Base-by-base conservation (phyloP, 2,113 vertebrate genomes). In the Smithornis capensis region DNA sequence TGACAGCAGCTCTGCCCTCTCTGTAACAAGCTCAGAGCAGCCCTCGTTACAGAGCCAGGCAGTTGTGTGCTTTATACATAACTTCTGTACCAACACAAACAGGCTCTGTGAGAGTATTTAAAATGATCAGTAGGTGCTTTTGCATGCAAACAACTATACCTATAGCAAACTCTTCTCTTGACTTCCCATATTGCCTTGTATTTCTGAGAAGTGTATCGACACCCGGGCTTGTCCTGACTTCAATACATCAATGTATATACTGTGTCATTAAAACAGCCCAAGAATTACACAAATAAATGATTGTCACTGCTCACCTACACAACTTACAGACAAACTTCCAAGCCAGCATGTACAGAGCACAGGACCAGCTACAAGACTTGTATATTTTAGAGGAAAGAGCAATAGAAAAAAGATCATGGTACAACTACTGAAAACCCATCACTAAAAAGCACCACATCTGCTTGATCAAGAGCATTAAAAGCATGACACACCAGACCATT, bases 101-200 rank as follows among this genome's bases (percentile, higher is more conserved):
- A 33, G 2, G 9, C 45, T 67, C 50, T 44, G 8, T 38, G 31
- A 60, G 42, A 47, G 3, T 12, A 28, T 56, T 77, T 83, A 12
- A 67, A 14, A 75, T 8, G 5, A 68, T 1, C 7, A 11, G 14
- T 50, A 55, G 0, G 0, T 65, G 67, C 52, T 35, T 84, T 50
- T 49, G 60, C 56, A 35, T 23, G 31, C 50, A 65, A 79, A 40
- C 38, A 78, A 12, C 65, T 60, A 12, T 3, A 81, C 37, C 33
- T 59, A 42, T 0, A 76, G 78, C 37, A 56, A 77, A 67, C 47
- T 71, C 35, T 44, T 53, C 15, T 38, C 52, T 0, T 38, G 47
- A 49, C 65, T 65, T 90, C 50, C 52, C 38, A 37, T 33, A 77
- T 80, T 85, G n/a, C n/a, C 16, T 60, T 31, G 53, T 27, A 38